Base-by-base conservation (phyloP, 1,140 invertebrate species). In the Pachypsylla venusta region DNA sequence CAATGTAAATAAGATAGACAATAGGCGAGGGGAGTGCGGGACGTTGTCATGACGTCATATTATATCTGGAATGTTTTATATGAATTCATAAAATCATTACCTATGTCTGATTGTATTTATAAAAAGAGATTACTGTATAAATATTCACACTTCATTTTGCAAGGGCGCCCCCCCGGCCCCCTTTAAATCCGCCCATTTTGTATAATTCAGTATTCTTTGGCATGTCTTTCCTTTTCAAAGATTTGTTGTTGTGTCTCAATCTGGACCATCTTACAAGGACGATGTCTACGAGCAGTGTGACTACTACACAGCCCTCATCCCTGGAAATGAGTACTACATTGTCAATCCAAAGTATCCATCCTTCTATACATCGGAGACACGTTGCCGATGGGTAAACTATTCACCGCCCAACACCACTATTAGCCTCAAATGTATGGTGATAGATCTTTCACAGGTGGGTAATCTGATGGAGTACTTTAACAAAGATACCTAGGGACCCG, bases 361-460 rank as follows among this genome's bases (percentile, higher is more conserved):
- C 42, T 48, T 10, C 13, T 60, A 60, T 30, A 19, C 16, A 14
- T 26, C 35, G 1, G 53, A 26, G 3, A 2, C 25, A 3, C 27
- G 14, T 2, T 60, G 22, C 35, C 54, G 30, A 5, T 60, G 59
- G 59, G 35, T 55, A 13, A 35, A 56, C 20, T 2, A 26, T n/a
- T 55, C 53, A 14, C 59, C 59, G 4, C 30, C 53, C n/a, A 40
- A 60, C 30, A 56, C 25, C 1, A 30, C 1, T 1, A 39, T 60
- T 7, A 12, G 25, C 16, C 26, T 60, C 14, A 54, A 39, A n/a
- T 60, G 59, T 20, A 26, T 40, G 5, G 5, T 10, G 16, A 20
- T 60, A 5, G 54, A 60, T 16, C 35, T 60, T 20, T 54, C 59
- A 19, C 30, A 57, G 26, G 59, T 60, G 25, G 40, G 59, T n/a